phyloP scores from a whole-genome alignment of 2,113 vertebrate species.

The Callipepla californica region DNA sequence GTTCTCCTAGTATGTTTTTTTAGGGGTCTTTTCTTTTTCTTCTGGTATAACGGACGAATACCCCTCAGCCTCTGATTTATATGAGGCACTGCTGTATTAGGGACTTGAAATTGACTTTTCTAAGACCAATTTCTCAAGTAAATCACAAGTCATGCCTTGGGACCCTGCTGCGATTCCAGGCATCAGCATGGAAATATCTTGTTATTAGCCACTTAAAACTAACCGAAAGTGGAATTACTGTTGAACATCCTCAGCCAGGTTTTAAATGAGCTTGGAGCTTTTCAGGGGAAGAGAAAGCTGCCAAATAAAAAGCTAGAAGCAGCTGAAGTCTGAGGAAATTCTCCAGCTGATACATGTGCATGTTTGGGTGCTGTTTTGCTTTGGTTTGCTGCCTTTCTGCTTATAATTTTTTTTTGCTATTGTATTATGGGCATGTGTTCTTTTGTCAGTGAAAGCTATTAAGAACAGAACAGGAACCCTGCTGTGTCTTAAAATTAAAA shows the following conservation, averaged over 20 bases:
- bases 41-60: neutral
- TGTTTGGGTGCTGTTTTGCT: conserved; percentile 22
- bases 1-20: neutral
- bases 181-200: neutral
- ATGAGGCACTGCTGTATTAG: neutral
- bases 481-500: conserved; percentile 69
- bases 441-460: conserved; percentile 49
- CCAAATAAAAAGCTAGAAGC: neutral
- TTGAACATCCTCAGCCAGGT: neutral
- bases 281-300: neutral
- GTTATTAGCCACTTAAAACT: neutral
- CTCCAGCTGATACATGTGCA: neutral
- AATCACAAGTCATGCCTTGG: neutral
- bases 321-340: neutral
- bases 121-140: neutral
- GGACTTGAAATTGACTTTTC: neutral
- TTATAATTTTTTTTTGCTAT: neutral
- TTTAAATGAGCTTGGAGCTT: conserved; percentile 18
- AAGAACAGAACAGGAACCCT: conserved; percentile 52
- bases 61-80: neutral
- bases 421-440: neutral
- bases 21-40: neutral
- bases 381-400: conserved; percentile 32
- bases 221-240: neutral
- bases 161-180: neutral